Evolutionary conservation across 2,888 invertebrate genomes (phyloP), one percentile per base, ranked within the genome.

Genomic region (Xestobium rufovillosum): DNA sequence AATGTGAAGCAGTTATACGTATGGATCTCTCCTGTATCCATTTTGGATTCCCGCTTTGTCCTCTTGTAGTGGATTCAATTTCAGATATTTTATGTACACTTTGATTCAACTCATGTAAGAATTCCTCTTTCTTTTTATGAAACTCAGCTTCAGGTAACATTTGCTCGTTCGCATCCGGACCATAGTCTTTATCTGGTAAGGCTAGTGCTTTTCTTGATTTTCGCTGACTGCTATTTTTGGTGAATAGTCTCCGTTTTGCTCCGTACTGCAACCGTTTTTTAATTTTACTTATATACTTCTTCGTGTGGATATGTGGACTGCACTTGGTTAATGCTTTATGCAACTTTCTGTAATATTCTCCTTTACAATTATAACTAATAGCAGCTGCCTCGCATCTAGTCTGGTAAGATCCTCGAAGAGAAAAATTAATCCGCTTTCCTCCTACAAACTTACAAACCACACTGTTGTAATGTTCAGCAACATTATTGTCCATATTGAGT

Each of bases 371-470:
- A 39, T 52, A 57, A 9, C 52, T 50, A 9, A 60, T 36, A 6
- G 48, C 55, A 4, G 61, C 54, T 11, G 54, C 55, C 4, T 49
- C 39, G 28, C 52, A 57, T 32, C 60, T 46, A 6, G 42, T 49
- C 48, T 54, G 45, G 38, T 60, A 63, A 2, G 50, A 50, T 8
- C 53, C 38, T 36, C 41, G 47, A 34, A 43, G 29, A 3, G 51
- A 26, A 43, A 49, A 55, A 42, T 62, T 59, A 4, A 56, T 49
- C 36, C 57, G 36, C 49, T 60, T 62, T 3, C 59, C 61, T 3
- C 56, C 55, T 10, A 53, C 47, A 38, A 49, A 54, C 45, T 56
- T 56, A 3, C 54, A 52, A 3, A 59, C 48, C 3, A 55, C 42
- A 11, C 45, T 47, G 35, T 57, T 56, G 31, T 49, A 60, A 10